Base-by-base conservation (phyloP, 2,113 vertebrate species). In the Equus quagga region DNA sequence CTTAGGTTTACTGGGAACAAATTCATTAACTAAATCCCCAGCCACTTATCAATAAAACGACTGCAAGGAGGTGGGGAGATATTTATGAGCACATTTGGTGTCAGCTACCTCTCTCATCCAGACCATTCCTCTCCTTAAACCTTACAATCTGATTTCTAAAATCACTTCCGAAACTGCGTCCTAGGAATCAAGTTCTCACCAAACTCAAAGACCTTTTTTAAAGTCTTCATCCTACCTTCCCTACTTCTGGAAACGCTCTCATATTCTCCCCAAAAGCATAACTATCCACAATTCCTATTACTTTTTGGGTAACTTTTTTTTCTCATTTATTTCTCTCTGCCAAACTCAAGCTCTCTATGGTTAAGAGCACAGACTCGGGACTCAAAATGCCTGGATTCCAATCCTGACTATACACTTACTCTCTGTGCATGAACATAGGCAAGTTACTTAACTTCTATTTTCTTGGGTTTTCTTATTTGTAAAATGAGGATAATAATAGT, bases 81-180 rank as follows among this genome's bases (percentile, higher is more conserved):
- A 70, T 44, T 83, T 54, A 64, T 1, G 31, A 93, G 19, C 15
- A 89, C 31, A 54, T 44, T 21, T 56, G 67, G 24, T 64, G 36
- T 54, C n/a, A 56, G 58, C 31, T 24, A 23, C 56, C 60, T 82
- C 46, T 41, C 24, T 80, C 15, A 49, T 72, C 4, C 33, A 90
- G 46, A 85, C 26, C n/a, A 76, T 28, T 73, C n/a, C 24, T n/a
- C 24, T 65, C 36, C 41, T 79, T 76, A 84, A 65, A 85, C 31
- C 6, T 86, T 67, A 94, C 12, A 49, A 60, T 76, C 75, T 44
- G 58, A 67, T 76, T 93, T 96, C 70, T 72, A 67, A 97, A 93
- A 75, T 83, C 9, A 94, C n/a, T 92, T 96, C 85, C 94, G 28
- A 94, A 88, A 67, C 31, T 54, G 33, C 82, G 73, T 46, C 65